Conservation (phyloP, 2,113 vertebrate genomes). For the Eptesicus fuscus region DNA sequence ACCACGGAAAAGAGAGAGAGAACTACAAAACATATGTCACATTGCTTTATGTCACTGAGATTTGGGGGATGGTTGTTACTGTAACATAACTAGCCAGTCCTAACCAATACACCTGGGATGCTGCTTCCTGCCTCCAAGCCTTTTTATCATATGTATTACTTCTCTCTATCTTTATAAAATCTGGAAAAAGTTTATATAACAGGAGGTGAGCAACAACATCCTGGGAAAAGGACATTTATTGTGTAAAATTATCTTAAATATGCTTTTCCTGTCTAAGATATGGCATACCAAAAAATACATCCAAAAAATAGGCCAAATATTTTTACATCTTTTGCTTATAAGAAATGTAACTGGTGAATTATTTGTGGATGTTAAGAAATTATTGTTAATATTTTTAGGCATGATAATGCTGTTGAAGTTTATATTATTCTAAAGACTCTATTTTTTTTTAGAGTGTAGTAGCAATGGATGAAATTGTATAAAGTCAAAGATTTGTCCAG, state of each 20-base stretch:
- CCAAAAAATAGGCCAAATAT: background rate
- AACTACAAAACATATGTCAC: background rate
- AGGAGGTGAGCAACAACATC: background rate
- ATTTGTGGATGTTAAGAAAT: background rate
- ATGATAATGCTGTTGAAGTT: background rate
- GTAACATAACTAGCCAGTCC: background rate
- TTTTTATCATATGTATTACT: background rate
- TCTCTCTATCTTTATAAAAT: background rate
- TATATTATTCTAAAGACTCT: background rate
- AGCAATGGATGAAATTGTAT: background rate
- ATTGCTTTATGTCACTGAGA: background rate
- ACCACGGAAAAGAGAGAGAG: too few relatives aligned
- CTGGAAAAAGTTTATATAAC: background rate
- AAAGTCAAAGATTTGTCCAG: background rate
- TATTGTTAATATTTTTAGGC: conserved; percentile 17
- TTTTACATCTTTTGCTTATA: background rate
- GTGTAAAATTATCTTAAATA: conserved; percentile 39
- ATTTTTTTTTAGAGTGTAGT: background rate
- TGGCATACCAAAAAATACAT: background rate
- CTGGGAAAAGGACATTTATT: background rate
- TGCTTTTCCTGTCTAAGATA: background rate
- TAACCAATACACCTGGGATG: background rate
- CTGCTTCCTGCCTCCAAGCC: background rate
- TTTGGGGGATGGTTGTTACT: background rate
- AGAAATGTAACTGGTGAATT: conserved; percentile 23